Evolutionary conservation across 2,797 vertebrate species (phyloP).

Genomic region (Acanthornis magna): DNA sequence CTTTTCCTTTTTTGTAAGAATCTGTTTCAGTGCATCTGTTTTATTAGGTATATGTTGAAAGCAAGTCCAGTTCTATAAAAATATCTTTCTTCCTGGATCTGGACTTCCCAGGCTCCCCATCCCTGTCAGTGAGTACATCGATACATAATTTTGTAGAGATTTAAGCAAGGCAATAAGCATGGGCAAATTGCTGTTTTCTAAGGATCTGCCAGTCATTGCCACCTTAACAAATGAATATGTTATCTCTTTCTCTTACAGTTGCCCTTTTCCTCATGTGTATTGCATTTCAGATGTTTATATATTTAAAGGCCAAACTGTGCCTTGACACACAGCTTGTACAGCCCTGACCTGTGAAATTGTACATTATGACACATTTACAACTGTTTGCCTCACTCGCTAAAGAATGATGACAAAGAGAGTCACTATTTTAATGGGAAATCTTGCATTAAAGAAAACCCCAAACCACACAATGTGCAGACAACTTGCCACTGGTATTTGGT

Average conservation of each 20-base stretch:
- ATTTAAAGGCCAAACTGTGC: not conserved
- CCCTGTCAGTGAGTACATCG: not conserved
- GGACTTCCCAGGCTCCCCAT: not conserved
- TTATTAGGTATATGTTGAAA: not conserved
- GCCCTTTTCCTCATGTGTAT: not conserved
- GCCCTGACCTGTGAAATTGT: fast-evolving
- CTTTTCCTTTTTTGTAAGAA: not conserved
- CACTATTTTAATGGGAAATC: not conserved
- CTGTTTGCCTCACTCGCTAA: not conserved
- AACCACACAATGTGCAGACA: not conserved
- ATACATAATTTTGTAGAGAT: not conserved
- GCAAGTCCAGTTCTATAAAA: not conserved
- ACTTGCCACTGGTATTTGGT: not conserved
- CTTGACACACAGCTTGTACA: not conserved
- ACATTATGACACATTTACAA: not conserved
- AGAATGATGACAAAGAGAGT: not conserved
- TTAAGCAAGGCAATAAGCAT: not conserved
- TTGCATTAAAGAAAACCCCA: not conserved
- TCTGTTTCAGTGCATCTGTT: not conserved
- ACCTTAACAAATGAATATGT: not conserved
- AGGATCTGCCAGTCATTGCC: not conserved
- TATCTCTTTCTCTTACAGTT: not conserved
- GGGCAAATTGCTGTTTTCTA: not conserved
- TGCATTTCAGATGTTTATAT: not conserved
- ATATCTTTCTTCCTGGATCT: not conserved